Percentiles rank a stretch among this genome's conserved stretches.
phyloP scores from a whole-genome alignment of 2,888 invertebrate genomes.

The Drosophila suboccidentalis region DNA sequence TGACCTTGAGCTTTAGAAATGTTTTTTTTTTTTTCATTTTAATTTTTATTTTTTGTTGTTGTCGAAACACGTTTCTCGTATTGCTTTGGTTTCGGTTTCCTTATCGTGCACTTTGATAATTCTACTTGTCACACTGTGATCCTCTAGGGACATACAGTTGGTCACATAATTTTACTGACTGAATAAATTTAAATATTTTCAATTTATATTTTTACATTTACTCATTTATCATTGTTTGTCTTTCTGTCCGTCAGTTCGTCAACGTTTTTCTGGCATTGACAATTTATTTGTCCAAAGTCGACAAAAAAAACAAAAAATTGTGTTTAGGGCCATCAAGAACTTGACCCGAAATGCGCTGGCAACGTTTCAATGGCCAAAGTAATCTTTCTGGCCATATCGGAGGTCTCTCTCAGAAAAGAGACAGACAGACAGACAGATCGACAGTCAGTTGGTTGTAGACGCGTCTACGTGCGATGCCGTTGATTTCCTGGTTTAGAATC shows the following conservation, averaged over 20 bases:
- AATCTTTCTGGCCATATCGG: constrained; percentile 25
- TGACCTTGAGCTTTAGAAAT: constrained; percentile 79
- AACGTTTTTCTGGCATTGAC: constrained; percentile 62
- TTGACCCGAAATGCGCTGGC: constrained; percentile 66
- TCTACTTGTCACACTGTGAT: not conserved
- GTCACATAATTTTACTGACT: no score
- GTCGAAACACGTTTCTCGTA: constrained; percentile 57
- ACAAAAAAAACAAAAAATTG: not conserved
- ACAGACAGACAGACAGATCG: not conserved
- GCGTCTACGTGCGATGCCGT: constrained; percentile 64
- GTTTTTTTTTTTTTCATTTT: constrained; percentile 40
- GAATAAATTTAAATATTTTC: no score
- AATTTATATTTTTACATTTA: constrained; percentile 27
- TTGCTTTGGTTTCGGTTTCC: constrained; percentile 46
- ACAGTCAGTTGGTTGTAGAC: constrained; percentile 33
- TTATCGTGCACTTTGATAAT: constrained; percentile 60
- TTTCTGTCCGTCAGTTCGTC: constrained; percentile 24
- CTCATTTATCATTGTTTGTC: constrained; percentile 57
- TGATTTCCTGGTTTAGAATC: constrained; percentile 79
- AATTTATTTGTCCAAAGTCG: constrained; percentile 49
- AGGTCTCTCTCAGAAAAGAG: constrained; percentile 30
- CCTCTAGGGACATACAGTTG: not conserved
- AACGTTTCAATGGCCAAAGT: constrained; percentile 27
- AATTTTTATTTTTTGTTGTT: constrained; percentile 31
- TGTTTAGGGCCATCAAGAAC: constrained; percentile 67